A percentile compares a stretch with the other conserved stretches of the same genome.
Evolutionary conservation across 2,113 vertebrate genomes (phyloP).

Genomic region (Propithecus coquereli): DNA sequence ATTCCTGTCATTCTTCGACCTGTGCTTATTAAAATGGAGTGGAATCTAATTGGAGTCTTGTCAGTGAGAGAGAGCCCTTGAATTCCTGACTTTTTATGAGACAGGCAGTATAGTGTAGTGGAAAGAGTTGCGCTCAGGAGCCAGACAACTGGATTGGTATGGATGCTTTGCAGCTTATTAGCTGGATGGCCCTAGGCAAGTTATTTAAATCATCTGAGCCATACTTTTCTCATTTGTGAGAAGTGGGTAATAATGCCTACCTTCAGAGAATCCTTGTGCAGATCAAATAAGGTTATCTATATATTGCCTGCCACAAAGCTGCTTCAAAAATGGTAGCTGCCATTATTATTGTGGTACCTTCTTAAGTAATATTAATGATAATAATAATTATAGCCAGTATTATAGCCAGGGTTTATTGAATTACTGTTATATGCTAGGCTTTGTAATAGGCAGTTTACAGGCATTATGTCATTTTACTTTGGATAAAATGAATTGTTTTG

Average conservation of each 20-base stretch:
- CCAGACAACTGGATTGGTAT: background rate
- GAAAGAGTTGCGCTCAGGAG: constrained; percentile 13
- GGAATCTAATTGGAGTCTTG: background rate
- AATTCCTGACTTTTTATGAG: constrained; percentile 32
- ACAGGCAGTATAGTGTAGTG: background rate
- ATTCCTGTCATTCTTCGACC: constrained; percentile 19
- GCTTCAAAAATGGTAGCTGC: constrained; percentile 3
- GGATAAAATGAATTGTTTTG: background rate
- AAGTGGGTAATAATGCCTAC: background rate
- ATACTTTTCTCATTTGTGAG: constrained; percentile 29
- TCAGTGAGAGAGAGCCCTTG: constrained; percentile 19
- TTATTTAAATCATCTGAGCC: constrained; percentile 29
- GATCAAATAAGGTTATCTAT: background rate
- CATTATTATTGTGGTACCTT: background rate
- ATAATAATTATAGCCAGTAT: background rate
- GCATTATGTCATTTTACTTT: background rate
- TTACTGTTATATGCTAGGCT: background rate
- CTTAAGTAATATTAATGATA: constrained; percentile 22
- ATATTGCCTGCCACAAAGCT: background rate
- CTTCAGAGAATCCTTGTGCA: background rate
- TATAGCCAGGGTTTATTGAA: background rate
- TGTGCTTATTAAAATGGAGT: constrained; percentile 16
- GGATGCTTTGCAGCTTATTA: background rate
- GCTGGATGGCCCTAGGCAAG: background rate
- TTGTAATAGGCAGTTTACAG: background rate